Evolutionary conservation across 2,113 vertebrate species (phyloP).

Genomic region (Melanerpes aurifrons): DNA sequence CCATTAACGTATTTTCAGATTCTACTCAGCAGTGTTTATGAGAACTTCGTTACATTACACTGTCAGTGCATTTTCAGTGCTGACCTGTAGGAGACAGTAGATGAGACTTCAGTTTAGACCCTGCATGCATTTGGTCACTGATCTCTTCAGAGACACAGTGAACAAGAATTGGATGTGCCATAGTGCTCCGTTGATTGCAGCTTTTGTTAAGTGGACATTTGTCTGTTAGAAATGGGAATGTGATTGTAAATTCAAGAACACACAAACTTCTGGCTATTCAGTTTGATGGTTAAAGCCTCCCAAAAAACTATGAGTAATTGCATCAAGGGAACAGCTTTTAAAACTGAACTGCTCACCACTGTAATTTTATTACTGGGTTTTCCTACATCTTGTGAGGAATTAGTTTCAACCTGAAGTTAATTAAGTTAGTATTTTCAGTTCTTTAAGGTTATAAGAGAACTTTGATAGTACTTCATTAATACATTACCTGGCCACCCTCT

Average conservation of each 20-base stretch:
- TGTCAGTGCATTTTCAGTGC: background rate
- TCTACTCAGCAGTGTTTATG: background rate
- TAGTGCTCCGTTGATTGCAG: background rate
- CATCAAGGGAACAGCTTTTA: background rate
- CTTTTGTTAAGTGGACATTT: background rate
- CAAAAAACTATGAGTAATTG: background rate
- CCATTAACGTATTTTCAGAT: background rate
- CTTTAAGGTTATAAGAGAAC: background rate
- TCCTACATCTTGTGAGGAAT: background rate
- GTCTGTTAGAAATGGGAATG: background rate
- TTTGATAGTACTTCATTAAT: background rate
- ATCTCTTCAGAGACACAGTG: background rate
- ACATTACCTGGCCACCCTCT: background rate
- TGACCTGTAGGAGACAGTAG: background rate
- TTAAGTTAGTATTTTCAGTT: background rate
- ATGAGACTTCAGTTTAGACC: background rate
- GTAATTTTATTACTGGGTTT: background rate
- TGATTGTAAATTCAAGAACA: background rate
- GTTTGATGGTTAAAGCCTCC: background rate
- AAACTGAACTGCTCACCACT: background rate
- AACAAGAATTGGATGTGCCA: background rate
- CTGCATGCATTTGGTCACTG: accelerated
- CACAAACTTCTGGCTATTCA: background rate
- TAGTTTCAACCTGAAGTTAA: background rate
- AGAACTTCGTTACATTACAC: background rate